Evolutionary conservation across 2,888 invertebrate species (phyloP).

Genomic region (Dorcus parallelipipedus): DNA sequence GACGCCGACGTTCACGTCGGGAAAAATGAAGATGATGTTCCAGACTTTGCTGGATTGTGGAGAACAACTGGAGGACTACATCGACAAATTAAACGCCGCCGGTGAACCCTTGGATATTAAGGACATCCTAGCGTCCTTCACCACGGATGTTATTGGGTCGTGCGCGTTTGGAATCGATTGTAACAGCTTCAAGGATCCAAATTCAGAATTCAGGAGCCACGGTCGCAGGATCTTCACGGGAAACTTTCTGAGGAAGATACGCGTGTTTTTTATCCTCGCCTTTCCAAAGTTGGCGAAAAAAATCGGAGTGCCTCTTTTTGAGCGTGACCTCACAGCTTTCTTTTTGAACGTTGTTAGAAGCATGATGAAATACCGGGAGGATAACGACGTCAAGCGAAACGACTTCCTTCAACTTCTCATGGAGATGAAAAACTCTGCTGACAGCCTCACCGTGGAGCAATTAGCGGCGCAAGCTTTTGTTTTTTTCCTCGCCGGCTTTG

Average conservation of each 20-base stretch:
- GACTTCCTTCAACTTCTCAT: slow-evolving; percentile 55
- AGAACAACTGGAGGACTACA: slow-evolving; percentile 7
- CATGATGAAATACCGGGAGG: slow-evolving; percentile 48
- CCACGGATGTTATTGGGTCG: slow-evolving; percentile 45
- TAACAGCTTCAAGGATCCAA: slow-evolving; percentile 31
- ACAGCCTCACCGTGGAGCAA: slow-evolving; percentile 30
- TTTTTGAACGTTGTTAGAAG: slow-evolving; percentile 48
- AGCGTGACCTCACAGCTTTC: slow-evolving; percentile 41
- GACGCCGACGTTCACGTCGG: slow-evolving; percentile 35
- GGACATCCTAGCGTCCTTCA: slow-evolving; percentile 36
- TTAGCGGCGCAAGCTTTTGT: slow-evolving; percentile 54
- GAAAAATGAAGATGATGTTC: slow-evolving; percentile 52
- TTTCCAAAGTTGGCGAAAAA: slow-evolving; percentile 16
- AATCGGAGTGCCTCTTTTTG: slow-evolving; percentile 21
- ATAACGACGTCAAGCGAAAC: slow-evolving; percentile 48
- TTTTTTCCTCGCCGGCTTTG: slow-evolving; percentile 58
- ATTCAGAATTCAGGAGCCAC: slow-evolving; percentile 36
- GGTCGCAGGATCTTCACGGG: slow-evolving; percentile 31
- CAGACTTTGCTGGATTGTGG: slow-evolving; percentile 40
- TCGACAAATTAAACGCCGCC: slow-evolving; percentile 2
- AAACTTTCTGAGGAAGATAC: slow-evolving; percentile 19
- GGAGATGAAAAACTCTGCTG: slow-evolving; percentile 33
- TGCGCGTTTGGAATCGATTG: slow-evolving; percentile 44
- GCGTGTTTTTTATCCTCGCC: slow-evolving; percentile 13
- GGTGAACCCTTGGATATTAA: slow-evolving; percentile 26